Evolutionary conservation across 2,888 invertebrate genomes (phyloP).

Genomic region (Phengaris alcon): DNA sequence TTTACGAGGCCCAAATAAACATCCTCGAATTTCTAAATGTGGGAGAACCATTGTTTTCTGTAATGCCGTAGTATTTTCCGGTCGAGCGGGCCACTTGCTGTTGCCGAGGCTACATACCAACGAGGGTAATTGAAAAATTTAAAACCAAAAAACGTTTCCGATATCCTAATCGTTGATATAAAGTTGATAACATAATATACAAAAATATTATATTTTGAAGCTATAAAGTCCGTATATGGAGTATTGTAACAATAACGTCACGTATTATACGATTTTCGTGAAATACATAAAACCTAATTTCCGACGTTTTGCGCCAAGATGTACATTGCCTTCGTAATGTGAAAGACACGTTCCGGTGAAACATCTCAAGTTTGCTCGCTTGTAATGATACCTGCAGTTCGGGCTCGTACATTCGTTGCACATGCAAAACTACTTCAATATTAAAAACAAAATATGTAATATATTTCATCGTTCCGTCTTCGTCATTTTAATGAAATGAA

Average conservation of each 20-base stretch:
- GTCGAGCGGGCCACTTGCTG: too few relatives aligned
- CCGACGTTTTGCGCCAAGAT: conserved; percentile 12
- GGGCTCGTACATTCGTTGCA: not conserved
- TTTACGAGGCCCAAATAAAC: too few relatives aligned
- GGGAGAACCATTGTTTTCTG: too few relatives aligned
- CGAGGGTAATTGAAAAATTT: too few relatives aligned
- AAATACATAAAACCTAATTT: conserved; percentile 7
- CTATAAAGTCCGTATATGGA: not conserved
- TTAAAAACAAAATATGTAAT: not conserved
- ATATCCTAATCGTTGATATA: too few relatives aligned
- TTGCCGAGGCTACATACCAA: too few relatives aligned
- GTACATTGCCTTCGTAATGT: conserved; percentile 26
- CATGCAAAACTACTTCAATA: not conserved
- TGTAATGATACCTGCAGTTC: conserved; percentile 12
- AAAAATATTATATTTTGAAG: not conserved
- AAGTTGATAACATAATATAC: too few relatives aligned
- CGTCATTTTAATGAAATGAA: too few relatives aligned
- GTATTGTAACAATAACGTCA: not conserved
- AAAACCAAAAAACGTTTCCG: too few relatives aligned
- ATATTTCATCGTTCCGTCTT: not conserved
- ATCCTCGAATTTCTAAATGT: too few relatives aligned
- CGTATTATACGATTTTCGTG: not conserved
- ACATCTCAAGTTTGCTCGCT: conserved; percentile 4
- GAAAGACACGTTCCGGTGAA: conserved; percentile 4
- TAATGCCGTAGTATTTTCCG: too few relatives aligned